phyloP scores from a whole-genome alignment of 2,113 vertebrate species.

The Rhombomys opimus region DNA sequence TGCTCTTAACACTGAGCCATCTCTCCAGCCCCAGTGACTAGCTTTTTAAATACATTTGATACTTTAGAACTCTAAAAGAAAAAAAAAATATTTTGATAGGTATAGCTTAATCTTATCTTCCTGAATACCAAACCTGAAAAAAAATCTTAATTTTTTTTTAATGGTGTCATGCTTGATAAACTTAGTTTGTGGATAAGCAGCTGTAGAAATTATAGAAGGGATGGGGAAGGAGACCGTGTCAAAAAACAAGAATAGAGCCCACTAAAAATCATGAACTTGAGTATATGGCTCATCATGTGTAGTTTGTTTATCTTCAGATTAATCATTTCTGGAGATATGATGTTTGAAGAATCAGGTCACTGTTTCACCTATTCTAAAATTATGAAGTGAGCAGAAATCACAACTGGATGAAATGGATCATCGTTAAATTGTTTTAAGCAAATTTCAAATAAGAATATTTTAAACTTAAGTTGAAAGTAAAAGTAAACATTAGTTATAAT shows the following conservation, averaged over 20 bases:
- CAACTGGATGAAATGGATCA: slow-evolving; percentile 27
- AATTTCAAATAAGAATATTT: not conserved
- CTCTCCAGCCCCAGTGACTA: too few species aligned
- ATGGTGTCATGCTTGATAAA: slow-evolving; percentile 53
- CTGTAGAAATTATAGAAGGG: not conserved
- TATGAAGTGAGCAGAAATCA: not conserved
- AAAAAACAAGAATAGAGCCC: not conserved
- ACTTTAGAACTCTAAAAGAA: slow-evolving; percentile 26
- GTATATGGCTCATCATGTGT: slow-evolving; percentile 57
- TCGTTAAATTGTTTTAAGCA: slow-evolving; percentile 41
- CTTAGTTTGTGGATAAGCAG: slow-evolving; percentile 41
- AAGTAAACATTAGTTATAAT: slow-evolving; percentile 1
- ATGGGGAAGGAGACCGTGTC: not conserved
- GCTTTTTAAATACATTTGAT: slow-evolving; percentile 39
- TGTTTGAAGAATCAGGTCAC: slow-evolving; percentile 73
- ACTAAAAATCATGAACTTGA: slow-evolving; percentile 61
- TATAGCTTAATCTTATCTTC: slow-evolving; percentile 54
- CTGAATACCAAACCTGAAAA: slow-evolving; percentile 61
- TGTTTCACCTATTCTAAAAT: slow-evolving; percentile 64
- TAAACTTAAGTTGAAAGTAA: not conserved
- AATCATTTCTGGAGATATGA: slow-evolving; percentile 62
- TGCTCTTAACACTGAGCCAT: too few species aligned
- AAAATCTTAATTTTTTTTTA: slow-evolving; percentile 27
- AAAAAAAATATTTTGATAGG: slow-evolving; percentile 61
- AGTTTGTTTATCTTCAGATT: slow-evolving; percentile 73